A percentile compares a stretch with the other conserved stretches of the same genome.
Evolutionary conservation across 1,140 invertebrate species (phyloP).

Genomic region (Aradophagus sp.): DNA sequence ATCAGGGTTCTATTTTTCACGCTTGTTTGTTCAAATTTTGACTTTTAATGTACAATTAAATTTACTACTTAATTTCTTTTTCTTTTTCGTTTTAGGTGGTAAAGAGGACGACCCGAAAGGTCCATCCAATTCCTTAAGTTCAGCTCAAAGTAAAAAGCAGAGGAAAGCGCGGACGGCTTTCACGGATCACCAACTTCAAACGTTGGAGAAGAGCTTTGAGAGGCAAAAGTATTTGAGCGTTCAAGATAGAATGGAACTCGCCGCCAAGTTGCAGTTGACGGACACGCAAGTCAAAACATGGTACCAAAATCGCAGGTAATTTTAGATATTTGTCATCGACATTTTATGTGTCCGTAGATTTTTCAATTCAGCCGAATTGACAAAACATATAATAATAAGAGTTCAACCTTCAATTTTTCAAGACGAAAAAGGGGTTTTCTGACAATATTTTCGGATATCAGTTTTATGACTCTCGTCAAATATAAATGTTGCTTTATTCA

Average conservation of each 20-base stretch:
- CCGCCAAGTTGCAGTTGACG: constrained; percentile 94
- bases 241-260: constrained; percentile 98
- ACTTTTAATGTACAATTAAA: not conserved
- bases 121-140: constrained; percentile 76
- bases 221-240: constrained; percentile 98
- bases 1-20: no score
- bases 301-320: constrained; percentile 98
- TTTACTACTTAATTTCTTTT: no score
- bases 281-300: constrained; percentile 99
- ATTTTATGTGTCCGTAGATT: no score
- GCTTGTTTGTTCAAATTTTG: no score
- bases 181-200: constrained; percentile 97
- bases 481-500: no score
- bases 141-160: constrained; percentile 88
- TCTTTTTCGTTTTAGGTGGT: constrained; percentile 62
- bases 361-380: no score
- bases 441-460: no score
- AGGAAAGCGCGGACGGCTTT: constrained; percentile 98
- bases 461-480: no score
- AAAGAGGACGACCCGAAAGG: constrained; percentile 73
- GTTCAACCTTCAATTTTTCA: no score
- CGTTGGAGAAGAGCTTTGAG: constrained; percentile 98
- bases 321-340: constrained; percentile 18
- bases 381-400: no score
- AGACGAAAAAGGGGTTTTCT: no score